These are phyloP conservation scores for Carlito syrichta DNA, from an alignment of 2,113 vertebrate genomes.

Conservation along the genomic window DNA sequence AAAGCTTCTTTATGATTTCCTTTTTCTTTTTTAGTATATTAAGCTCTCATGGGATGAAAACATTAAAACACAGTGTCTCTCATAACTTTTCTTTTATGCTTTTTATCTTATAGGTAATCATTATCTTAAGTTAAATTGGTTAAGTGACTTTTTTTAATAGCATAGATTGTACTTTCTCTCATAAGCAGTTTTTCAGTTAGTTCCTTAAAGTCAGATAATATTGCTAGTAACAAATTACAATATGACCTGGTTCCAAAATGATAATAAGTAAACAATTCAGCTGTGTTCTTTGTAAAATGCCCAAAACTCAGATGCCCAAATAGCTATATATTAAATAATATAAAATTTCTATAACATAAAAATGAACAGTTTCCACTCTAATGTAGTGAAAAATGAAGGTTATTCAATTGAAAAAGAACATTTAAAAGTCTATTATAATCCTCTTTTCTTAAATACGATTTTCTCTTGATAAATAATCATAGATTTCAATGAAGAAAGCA, in stretches of 20 bases:
- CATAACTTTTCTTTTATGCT: not conserved
- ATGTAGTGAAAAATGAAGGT: not conserved
- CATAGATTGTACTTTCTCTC: not conserved
- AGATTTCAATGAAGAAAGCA: not conserved
- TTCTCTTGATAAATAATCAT: not conserved
- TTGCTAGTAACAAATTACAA: not conserved
- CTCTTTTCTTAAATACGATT: not conserved
- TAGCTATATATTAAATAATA: not conserved
- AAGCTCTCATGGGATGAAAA: conserved; percentile 45
- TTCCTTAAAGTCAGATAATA: not conserved
- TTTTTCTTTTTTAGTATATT: conserved; percentile 1
- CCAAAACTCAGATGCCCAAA: not conserved
- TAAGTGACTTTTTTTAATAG: conserved; percentile 54
- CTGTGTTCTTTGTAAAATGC: not conserved
- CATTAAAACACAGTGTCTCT: not conserved
- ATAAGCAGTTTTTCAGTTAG: conserved; percentile 1
- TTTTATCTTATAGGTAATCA: conserved; percentile 51
- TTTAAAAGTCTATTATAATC: not conserved
- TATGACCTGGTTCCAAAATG: not conserved
- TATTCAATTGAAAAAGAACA: not conserved
- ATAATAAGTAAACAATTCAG: not conserved
- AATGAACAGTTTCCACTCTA: not conserved
- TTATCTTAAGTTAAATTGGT: conserved; percentile 32
- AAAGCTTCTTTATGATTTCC: not conserved
- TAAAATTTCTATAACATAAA: not conserved